Percentiles rank a stretch among this genome's conserved stretches.
Evolutionary conservation across 2,888 invertebrate species (phyloP).

Genomic region (Tenthredo distinguenda): DNA sequence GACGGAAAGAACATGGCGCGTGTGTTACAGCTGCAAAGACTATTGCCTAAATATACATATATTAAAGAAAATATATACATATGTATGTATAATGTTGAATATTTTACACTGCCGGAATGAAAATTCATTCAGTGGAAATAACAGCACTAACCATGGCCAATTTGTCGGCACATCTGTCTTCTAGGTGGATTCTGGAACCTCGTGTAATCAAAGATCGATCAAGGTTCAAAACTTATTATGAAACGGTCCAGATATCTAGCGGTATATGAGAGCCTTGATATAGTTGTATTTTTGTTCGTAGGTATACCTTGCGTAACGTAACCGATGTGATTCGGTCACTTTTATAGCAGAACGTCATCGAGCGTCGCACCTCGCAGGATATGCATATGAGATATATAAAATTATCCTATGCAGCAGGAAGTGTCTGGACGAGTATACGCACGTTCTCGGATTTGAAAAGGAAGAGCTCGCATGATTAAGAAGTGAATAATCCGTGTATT

Average conservation of each 20-base stretch:
- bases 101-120: not conserved
- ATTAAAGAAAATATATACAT: not conserved
- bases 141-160: not conserved
- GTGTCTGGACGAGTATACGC: too few relatives aligned
- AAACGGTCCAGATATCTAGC: not conserved
- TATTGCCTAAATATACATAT: not conserved
- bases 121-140: not conserved
- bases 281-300: not conserved
- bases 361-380: not conserved
- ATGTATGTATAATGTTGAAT: not conserved
- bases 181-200: not conserved
- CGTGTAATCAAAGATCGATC: conserved; percentile 6
- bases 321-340: not conserved
- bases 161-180: not conserved
- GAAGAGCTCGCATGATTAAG: not conserved
- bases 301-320: not conserved
- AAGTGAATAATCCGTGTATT: not conserved
- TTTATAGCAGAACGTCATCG: not conserved
- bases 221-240: not conserved
- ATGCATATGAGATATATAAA: not conserved
- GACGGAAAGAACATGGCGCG: not conserved
- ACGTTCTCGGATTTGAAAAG: too few relatives aligned
- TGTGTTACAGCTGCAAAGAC: not conserved
- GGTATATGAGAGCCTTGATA: not conserved
- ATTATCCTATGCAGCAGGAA: too few relatives aligned